These are phyloP conservation scores for Papilio polyxenes DNA, from an alignment of 1,140 invertebrate genomes.

Conservation along the genomic window DNA sequence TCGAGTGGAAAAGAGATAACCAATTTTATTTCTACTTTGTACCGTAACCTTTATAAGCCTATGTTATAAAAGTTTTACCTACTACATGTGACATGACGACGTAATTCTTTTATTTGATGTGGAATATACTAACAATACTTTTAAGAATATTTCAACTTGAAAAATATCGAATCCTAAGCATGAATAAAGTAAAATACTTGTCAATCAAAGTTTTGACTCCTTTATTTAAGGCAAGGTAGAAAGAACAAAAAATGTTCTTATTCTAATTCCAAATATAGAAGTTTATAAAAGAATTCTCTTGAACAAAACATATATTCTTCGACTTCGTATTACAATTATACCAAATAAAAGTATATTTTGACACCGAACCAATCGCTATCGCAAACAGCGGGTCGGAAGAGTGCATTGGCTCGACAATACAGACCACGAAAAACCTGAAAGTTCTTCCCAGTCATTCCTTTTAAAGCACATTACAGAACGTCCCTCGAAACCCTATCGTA, in stretches of 20 bases:
- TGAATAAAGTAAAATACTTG: background rate
- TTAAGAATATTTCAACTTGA: background rate
- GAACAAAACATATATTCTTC: background rate
- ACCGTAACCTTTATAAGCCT: background rate
- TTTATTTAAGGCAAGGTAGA: background rate
- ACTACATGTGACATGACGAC: background rate
- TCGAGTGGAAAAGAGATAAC: conserved; percentile 18
- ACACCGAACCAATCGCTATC: too few relatives aligned
- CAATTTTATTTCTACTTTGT: conserved; percentile 2
- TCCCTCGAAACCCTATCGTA: too few relatives aligned
- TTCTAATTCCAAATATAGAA: background rate
- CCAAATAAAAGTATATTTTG: too few relatives aligned
- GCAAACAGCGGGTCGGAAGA: too few relatives aligned
- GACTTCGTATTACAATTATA: too few relatives aligned
- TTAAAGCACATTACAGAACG: too few relatives aligned
- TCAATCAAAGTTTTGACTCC: background rate
- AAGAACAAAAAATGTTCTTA: background rate
- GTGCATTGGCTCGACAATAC: background rate
- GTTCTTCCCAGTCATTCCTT: too few relatives aligned
- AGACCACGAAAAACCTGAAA: too few relatives aligned
- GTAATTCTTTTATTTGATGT: background rate
- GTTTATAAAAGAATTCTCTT: background rate
- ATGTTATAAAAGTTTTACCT: background rate
- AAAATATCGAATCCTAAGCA: background rate
- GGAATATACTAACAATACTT: background rate